These are phyloP conservation scores for Tichodroma muraria DNA, from an alignment of 2,113 vertebrate species.

Conservation along the genomic window DNA sequence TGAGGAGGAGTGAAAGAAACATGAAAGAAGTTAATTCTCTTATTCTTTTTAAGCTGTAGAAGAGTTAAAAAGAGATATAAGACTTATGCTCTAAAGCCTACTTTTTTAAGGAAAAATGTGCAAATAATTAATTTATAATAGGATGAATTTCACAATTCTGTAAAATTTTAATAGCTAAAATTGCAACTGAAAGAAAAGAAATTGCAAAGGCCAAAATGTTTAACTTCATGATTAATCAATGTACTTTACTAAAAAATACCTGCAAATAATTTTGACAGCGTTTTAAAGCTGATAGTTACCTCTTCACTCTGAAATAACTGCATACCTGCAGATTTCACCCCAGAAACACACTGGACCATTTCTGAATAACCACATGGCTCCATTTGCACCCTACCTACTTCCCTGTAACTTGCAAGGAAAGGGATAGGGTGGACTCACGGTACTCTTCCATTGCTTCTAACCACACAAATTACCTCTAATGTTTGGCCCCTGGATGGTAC, in stretches of 20 bases:
- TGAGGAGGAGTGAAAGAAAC: not conserved
- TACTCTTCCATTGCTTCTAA: not conserved
- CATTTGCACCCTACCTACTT: not conserved
- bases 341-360: not conserved
- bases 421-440: not conserved
- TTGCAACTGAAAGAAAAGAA: slow-evolving; percentile 21
- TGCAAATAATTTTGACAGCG: slow-evolving; percentile 45
- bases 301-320: not conserved
- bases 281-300: slow-evolving; percentile 54
- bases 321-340: not conserved
- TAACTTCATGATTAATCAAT: slow-evolving; percentile 17
- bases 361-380: not conserved
- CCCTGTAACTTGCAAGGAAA: not conserved
- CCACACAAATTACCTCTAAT: not conserved
- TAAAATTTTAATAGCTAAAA: not conserved
- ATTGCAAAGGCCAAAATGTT: not conserved
- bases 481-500: not conserved
- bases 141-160: not conserved
- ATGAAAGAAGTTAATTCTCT: not conserved
- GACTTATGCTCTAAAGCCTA: not conserved
- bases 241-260: slow-evolving; percentile 32
- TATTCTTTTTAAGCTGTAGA: not conserved
- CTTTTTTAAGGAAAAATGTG: not conserved
- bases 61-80: not conserved
- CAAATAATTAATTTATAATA: not conserved